Evolutionary conservation across 2,113 vertebrate species (phyloP).

Genomic region (Columbina picui): DNA sequence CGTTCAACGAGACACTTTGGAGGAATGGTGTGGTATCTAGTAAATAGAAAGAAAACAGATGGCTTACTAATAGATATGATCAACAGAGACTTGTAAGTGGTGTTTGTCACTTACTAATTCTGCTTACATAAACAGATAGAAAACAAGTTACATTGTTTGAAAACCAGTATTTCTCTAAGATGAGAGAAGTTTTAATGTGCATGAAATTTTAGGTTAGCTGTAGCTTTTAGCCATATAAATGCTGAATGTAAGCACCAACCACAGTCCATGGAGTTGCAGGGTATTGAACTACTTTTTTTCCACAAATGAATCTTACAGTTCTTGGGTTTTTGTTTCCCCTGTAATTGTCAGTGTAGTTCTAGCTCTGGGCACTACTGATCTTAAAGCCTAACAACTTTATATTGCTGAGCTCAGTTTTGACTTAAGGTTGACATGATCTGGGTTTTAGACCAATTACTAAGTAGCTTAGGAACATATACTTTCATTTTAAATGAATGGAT

Average conservation of each 20-base stretch:
- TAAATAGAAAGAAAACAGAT: constrained; percentile 82
- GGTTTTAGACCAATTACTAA: background rate
- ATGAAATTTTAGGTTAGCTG: background rate
- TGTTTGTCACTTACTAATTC: background rate
- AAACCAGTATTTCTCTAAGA: background rate
- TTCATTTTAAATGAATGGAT: background rate
- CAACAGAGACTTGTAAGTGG: constrained; percentile 89
- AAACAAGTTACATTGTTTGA: background rate
- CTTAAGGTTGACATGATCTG: background rate
- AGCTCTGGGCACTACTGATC: background rate
- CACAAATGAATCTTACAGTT: background rate
- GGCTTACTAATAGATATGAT: constrained; percentile 92
- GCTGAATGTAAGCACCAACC: background rate
- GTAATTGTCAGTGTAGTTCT: background rate
- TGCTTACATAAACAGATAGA: background rate
- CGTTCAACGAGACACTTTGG: constrained; percentile 92
- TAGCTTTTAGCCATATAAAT: background rate
- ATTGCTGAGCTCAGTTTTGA: background rate
- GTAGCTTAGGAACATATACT: background rate
- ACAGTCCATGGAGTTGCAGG: background rate
- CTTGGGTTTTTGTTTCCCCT: background rate
- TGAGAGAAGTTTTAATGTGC: background rate
- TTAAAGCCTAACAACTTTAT: background rate
- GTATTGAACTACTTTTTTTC: background rate
- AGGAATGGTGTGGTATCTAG: constrained; percentile 91